Conservation (phyloP, 2,797 vertebrate genomes). For the Antrozous pallidus region DNA sequence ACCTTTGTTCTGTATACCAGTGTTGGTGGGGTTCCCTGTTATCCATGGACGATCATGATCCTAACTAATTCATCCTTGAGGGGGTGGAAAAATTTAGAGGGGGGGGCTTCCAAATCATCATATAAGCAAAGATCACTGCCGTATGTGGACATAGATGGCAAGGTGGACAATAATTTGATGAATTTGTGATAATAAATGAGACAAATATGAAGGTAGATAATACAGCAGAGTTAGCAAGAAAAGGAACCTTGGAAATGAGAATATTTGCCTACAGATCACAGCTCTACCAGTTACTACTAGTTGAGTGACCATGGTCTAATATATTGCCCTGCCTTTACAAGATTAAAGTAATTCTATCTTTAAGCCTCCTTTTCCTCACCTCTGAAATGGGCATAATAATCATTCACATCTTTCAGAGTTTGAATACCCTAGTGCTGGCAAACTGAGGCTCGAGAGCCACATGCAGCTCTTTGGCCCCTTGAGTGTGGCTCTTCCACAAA, state of each 20-base stretch:
- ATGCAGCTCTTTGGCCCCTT: no score
- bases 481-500: no score
- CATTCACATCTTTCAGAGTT: neutral
- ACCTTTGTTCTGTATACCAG: neutral
- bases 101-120: neutral
- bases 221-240: neutral
- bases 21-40: neutral
- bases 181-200: neutral
- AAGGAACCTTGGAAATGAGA: neutral
- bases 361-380: neutral
- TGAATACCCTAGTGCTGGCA: neutral
- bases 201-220: neutral
- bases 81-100: neutral
- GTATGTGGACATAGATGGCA: neutral
- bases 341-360: neutral
- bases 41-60: neutral
- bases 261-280: neutral
- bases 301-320: neutral
- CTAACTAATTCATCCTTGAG: neutral
- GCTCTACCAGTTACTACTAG: neutral
- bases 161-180: neutral
- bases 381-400: neutral
- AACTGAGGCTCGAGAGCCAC: no score
- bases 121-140: neutral
- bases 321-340: neutral